Base-by-base conservation (phyloP, 2,888 invertebrate species). In the Vanessa cardui region DNA sequence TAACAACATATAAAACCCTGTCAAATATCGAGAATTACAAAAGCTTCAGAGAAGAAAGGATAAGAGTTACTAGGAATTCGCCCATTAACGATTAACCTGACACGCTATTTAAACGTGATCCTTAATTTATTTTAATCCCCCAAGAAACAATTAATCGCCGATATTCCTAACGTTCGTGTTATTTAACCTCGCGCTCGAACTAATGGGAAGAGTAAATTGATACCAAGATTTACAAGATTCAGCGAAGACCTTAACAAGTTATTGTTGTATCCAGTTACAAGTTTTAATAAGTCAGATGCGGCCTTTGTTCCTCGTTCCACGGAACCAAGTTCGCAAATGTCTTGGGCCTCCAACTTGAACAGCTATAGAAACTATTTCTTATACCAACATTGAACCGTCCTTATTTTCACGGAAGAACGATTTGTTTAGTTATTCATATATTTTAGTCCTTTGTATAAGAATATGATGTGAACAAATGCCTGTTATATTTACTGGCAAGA, bases 41-140 rank as follows among this genome's bases (percentile, higher is more conserved):
- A 9, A 39, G 18, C 33, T 18, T 33, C 33, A 44, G 39, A 58
- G 54, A 18, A 54, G 44, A 33, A 46, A 45, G 39, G 20, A n/a
- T 54, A 49, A 21, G 49, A 18, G 50, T 46, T 50, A 58, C 44
- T 50, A 46, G 47, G 58, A 67, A 64, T 63, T 16, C n/a, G 18
- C 58, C 61, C 60, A 60, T 70, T 67, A 64, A 58, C 67, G 44
- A 64, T 64, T 67, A 61, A 70, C 64, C 61, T 52, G 50, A 64
- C 61, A 62, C 50, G 64, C 52, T 18, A 70, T 67, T 46, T 52
- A n/a, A 54, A 49, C 45, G 39, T 50, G 33, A 67, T 39, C 58
- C 70, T 33, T 47, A 61, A 63, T 66, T 70, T 60, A 70, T 58
- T 64, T 64, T 52, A 61, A 54, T 52, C 58, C 50, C 52, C 15